Evolutionary conservation across 1,140 invertebrate species (phyloP).

Genomic region (Drosophila pruinosa): DNA sequence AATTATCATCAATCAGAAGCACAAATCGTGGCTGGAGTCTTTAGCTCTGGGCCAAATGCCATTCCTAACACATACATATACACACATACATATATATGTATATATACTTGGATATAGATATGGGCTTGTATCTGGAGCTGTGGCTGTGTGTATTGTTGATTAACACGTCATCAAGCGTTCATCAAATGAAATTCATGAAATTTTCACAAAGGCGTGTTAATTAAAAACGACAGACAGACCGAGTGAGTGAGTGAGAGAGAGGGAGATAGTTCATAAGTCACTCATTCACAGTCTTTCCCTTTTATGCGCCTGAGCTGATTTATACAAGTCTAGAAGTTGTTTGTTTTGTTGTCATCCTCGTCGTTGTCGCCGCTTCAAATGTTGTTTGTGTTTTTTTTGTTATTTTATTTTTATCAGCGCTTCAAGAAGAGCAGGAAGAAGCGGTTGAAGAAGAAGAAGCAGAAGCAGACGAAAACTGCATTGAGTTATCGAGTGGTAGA

Average conservation of each 20-base stretch:
- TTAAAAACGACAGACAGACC: slow-evolving; percentile 29
- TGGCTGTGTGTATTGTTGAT: slow-evolving; percentile 13
- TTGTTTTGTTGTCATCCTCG: slow-evolving; percentile 16
- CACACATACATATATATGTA: not conserved
- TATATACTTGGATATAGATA: not conserved
- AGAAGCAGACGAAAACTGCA: slow-evolving; percentile 13
- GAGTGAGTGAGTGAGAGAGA: not conserved
- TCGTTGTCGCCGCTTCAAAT: slow-evolving; percentile 14
- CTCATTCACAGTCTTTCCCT: not conserved
- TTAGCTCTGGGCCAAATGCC: too few relatives aligned
- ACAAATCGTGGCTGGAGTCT: not conserved
- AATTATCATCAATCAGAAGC: not conserved
- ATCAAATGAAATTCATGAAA: slow-evolving; percentile 31
- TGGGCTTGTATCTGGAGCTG: slow-evolving; percentile 1
- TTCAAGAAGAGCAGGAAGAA: not conserved
- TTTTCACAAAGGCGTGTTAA: slow-evolving; percentile 41
- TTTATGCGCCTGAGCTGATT: slow-evolving; percentile 30
- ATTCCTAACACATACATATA: too few relatives aligned
- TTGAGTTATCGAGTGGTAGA: slow-evolving; percentile 23
- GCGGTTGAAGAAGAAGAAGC: not conserved
- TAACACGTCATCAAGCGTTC: slow-evolving; percentile 18
- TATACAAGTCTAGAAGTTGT: slow-evolving; percentile 31
- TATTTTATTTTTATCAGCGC: slow-evolving; percentile 43
- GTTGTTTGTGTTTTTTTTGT: slow-evolving; percentile 29
- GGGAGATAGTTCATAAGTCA: not conserved